Evolutionary conservation across 2,113 vertebrate species (phyloP).

Genomic region (Pungitius pungitius): DNA sequence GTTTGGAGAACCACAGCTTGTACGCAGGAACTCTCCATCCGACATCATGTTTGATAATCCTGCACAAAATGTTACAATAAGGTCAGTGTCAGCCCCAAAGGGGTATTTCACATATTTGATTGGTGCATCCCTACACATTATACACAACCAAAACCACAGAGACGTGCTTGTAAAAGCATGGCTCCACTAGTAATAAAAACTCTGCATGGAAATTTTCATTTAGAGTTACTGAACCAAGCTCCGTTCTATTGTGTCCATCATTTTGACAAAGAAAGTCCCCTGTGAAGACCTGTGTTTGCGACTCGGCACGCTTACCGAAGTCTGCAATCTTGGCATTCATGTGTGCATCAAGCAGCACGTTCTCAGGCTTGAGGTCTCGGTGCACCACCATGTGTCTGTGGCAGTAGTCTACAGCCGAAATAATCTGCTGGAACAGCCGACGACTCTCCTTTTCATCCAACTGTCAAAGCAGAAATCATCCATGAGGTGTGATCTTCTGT

Average conservation of each 20-base stretch:
- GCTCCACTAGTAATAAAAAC: not conserved
- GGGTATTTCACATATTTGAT: not conserved
- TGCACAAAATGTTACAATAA: conserved; percentile 54
- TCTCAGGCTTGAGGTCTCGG: conserved; percentile 97
- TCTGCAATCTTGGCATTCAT: conserved; percentile 99
- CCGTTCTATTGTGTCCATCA: not conserved
- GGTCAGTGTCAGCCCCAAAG: not conserved
- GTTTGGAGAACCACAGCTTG: conserved; percentile 97
- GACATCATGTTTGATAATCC: conserved; percentile 99
- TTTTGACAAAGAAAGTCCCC: not conserved
- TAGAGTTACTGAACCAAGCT: not conserved
- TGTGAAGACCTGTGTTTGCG: not conserved
- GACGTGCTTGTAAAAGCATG: not conserved
- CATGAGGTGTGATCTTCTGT: conserved; percentile 53
- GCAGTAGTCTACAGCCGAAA: conserved; percentile 98
- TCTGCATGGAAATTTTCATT: not conserved
- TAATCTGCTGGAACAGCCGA: conserved; percentile 97
- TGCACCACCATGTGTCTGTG: conserved; percentile 99
- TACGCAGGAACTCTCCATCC: conserved; percentile 96
- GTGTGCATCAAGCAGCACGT: conserved; percentile 97
- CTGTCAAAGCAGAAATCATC: conserved; percentile 74
- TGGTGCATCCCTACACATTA: not conserved
- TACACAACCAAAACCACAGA: not conserved
- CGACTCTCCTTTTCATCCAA: conserved; percentile 97
- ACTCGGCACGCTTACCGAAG: conserved; percentile 85